Conservation (phyloP, 2,797 vertebrate species). For the Parotocinclus haroldoi region DNA sequence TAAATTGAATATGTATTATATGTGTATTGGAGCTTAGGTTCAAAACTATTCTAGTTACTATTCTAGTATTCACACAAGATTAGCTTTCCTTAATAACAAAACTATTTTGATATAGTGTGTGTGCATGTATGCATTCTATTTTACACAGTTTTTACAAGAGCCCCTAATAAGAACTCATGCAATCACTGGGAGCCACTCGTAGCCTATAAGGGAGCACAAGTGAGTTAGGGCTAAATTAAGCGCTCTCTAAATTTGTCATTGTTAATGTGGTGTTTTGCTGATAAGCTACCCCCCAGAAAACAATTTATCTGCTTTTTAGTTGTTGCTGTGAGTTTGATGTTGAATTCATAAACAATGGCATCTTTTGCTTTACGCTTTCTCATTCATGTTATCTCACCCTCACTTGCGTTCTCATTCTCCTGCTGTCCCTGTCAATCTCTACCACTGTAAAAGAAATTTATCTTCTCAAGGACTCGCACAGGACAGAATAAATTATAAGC, state of each 20-base stretch:
- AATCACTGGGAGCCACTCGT: constrained; percentile 58
- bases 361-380: constrained; percentile 48
- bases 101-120: constrained; percentile 33
- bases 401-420: no score
- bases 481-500: constrained; percentile 59
- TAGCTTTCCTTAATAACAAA: constrained; percentile 22
- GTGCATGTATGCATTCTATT: constrained; percentile 33
- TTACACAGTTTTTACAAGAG: constrained; percentile 46
- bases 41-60: neutral
- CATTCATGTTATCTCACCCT: neutral
- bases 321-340: constrained; percentile 52
- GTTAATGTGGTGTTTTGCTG: constrained; percentile 47
- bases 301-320: constrained; percentile 53
- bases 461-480: constrained; percentile 59
- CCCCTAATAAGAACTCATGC: constrained; percentile 42
- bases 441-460: constrained; percentile 70
- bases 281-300: constrained; percentile 49
- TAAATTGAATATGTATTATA: neutral
- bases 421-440: constrained; percentile 18
- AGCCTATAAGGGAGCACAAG: constrained; percentile 43
- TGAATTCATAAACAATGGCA: constrained; percentile 51
- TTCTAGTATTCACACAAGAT: neutral
- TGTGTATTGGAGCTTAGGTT: no score
- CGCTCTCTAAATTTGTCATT: constrained; percentile 50
- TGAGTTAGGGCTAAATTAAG: constrained; percentile 59